phyloP scores from a whole-genome alignment of 2,797 vertebrate species.

The Monodelphis domestica region DNA sequence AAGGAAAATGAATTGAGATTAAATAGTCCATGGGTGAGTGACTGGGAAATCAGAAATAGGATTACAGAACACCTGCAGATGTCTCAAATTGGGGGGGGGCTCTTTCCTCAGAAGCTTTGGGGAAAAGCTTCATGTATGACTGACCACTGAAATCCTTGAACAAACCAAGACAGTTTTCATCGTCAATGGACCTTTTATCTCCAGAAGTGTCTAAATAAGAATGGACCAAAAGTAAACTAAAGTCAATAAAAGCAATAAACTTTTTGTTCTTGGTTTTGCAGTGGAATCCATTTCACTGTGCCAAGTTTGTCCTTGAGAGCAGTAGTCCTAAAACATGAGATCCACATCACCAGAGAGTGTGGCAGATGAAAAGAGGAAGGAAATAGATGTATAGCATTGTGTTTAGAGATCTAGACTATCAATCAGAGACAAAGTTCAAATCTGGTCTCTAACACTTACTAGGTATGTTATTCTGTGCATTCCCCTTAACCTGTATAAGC shows the following conservation, averaged over 20 bases:
- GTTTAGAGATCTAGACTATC: background rate
- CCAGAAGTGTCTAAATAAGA: background rate
- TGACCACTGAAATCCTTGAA: background rate
- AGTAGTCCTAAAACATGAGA: background rate
- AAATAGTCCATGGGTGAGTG: background rate
- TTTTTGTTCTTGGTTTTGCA: background rate
- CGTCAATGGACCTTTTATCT: background rate
- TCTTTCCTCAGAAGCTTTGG: background rate
- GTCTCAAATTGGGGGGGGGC: background rate
- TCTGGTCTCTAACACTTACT: background rate
- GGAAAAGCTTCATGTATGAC: background rate
- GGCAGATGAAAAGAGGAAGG: background rate
- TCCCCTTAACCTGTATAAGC: background rate
- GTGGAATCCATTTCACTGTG: background rate
- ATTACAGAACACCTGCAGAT: background rate
- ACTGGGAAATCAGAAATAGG: background rate
- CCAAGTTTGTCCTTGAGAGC: background rate
- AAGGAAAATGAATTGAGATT: background rate
- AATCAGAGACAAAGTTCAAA: background rate
- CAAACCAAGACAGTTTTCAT: background rate
- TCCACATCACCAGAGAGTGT: background rate
- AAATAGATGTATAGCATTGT: background rate
- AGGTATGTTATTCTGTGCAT: background rate
- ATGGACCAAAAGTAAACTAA: background rate
- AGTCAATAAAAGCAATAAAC: background rate